Evolutionary conservation across 2,888 invertebrate genomes (phyloP).

Genomic region (Pocota personata): DNA sequence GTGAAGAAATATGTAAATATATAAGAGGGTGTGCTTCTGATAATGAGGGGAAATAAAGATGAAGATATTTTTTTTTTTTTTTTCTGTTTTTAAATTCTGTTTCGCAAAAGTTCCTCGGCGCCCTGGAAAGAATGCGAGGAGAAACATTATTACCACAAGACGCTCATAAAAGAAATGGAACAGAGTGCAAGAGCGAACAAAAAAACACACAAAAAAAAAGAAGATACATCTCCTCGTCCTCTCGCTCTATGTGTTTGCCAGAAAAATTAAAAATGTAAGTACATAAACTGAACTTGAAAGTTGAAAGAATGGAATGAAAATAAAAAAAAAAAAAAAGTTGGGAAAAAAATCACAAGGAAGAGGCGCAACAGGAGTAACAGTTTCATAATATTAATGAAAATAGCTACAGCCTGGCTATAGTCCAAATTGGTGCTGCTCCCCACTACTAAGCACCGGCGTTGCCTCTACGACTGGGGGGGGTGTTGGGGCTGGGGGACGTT

Average conservation of each 20-base stretch:
- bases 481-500: slow-evolving; percentile 30
- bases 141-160: slow-evolving; percentile 73
- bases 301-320: slow-evolving; percentile 67
- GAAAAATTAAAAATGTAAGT: slow-evolving; percentile 74
- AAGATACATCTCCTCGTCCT: slow-evolving; percentile 45
- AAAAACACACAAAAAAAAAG: slow-evolving; percentile 49
- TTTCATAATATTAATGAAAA: slow-evolving; percentile 68
- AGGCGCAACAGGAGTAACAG: slow-evolving; percentile 73
- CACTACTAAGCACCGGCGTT: slow-evolving; percentile 26
- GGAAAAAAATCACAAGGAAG: slow-evolving; percentile 48
- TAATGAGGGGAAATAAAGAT: slow-evolving; percentile 73
- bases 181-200: slow-evolving; percentile 69
- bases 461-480: background rate
- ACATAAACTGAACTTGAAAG: slow-evolving; percentile 74
- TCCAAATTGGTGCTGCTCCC: slow-evolving; percentile 53
- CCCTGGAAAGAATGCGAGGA: slow-evolving; percentile 72
- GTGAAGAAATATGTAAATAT: slow-evolving; percentile 69
- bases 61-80: slow-evolving; percentile 50
- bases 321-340: slow-evolving; percentile 37
- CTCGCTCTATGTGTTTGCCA: slow-evolving; percentile 65
- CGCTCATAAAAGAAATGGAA: slow-evolving; percentile 68
- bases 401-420: slow-evolving; percentile 68
- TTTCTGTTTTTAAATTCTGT: slow-evolving; percentile 30
- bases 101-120: slow-evolving; percentile 54
- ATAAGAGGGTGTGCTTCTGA: slow-evolving; percentile 68